Conservation (phyloP, 2,113 vertebrate genomes). For the Setophaga petechia region DNA sequence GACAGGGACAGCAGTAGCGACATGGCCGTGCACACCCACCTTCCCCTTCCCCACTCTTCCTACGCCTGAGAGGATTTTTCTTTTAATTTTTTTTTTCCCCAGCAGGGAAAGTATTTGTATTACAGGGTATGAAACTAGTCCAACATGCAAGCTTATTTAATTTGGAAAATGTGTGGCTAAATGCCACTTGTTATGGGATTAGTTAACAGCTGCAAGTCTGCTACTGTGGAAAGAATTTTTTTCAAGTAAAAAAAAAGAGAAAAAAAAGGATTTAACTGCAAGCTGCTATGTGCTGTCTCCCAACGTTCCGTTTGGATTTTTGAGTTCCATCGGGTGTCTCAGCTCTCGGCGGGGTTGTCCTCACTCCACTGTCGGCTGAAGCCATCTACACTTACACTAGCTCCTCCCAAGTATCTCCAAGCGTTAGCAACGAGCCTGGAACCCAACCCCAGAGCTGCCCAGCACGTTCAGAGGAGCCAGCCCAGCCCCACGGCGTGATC, state of each 20-base stretch:
- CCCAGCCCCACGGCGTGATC: neutral
- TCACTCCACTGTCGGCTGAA: neutral
- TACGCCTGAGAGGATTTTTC: conserved; percentile 12
- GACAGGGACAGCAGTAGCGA: neutral
- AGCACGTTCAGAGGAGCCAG: neutral
- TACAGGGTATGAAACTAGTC: conserved; percentile 67
- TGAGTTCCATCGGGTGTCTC: neutral
- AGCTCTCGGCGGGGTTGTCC: neutral
- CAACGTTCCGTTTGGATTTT: neutral
- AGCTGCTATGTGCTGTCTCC: conserved; percentile 18
- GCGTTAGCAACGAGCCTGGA: neutral
- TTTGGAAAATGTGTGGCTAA: conserved; percentile 78
- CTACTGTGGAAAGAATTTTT: conserved; percentile 73
- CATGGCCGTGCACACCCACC: neutral
- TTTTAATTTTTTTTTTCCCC: conserved; percentile 17
- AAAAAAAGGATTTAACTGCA: conserved; percentile 18
- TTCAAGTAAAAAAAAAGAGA: neutral
- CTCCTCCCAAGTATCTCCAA: neutral
- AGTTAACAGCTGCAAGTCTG: conserved; percentile 74
- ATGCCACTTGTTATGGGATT: conserved; percentile 74
- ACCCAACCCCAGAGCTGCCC: neutral
- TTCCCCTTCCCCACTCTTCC: neutral
- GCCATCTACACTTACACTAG: neutral
- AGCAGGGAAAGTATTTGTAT: conserved; percentile 68
- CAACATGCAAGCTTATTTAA: conserved; percentile 73